A percentile compares a stretch with the other conserved stretches of the same genome.
These are phyloP conservation scores for Escarpia spicata DNA, from an alignment of 2,888 invertebrate species.

Conservation along the genomic window DNA sequence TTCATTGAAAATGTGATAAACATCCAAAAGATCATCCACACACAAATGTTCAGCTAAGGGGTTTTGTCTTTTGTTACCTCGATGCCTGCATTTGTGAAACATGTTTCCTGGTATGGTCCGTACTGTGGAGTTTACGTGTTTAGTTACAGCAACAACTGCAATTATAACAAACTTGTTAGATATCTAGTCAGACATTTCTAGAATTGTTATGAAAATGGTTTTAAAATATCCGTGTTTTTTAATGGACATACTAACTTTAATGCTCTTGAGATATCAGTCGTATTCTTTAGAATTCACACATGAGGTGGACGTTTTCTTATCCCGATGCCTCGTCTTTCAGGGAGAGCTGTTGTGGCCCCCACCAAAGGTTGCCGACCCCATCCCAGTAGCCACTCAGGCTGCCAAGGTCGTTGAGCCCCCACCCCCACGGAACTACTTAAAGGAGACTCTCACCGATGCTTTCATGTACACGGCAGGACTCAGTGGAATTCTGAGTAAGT, in stretches of 20 bases:
- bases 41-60: not conserved
- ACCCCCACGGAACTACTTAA: slow-evolving; percentile 73
- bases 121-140: not conserved
- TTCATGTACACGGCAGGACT: slow-evolving; percentile 60
- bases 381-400: slow-evolving; percentile 40
- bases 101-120: not conserved
- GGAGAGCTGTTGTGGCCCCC: slow-evolving; percentile 84
- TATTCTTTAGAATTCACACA: not conserved
- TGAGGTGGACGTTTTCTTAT: not conserved
- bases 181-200: not conserved
- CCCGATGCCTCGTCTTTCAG: slow-evolving; percentile 32
- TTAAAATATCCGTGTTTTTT: not conserved
- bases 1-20: not conserved
- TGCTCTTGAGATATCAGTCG: too few species aligned
- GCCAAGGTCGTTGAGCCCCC: slow-evolving; percentile 47
- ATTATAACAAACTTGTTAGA: not conserved
- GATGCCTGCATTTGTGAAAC: not conserved
- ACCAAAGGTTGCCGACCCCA: slow-evolving; percentile 66
- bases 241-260: too few species aligned
- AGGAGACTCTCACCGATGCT: slow-evolving; percentile 69
- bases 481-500: slow-evolving; percentile 47
- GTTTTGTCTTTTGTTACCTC: not conserved
- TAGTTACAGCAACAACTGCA: not conserved
- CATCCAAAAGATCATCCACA: not conserved
- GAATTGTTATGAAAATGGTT: not conserved